Conservation (phyloP, 2,797 vertebrate genomes). For the Enteromius paludinosus region DNA sequence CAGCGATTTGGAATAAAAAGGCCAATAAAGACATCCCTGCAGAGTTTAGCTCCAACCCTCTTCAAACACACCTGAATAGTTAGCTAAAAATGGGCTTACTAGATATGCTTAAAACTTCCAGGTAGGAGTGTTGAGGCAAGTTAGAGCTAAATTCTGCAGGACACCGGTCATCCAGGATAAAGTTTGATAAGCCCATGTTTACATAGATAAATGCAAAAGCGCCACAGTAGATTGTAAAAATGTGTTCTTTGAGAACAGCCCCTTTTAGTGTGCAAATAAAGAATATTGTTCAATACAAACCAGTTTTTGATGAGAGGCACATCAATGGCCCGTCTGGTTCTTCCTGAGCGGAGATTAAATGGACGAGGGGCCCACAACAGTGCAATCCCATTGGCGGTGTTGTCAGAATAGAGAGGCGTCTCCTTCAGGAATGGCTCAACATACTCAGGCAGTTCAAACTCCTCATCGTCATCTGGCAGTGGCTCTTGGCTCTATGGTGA, state of each 20-base stretch:
- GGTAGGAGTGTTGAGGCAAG: not conserved
- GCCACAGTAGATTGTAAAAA: not conserved
- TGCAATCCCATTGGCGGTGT: constrained; percentile 98
- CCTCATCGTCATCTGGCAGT: constrained; percentile 95
- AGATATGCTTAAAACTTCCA: not conserved
- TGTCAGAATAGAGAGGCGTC: constrained; percentile 95
- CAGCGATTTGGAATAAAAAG: too few relatives aligned
- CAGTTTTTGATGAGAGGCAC: constrained; percentile 99
- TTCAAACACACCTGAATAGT: too few relatives aligned
- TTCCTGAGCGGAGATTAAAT: constrained; percentile 95
- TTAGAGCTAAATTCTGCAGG: not conserved
- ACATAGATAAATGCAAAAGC: not conserved
- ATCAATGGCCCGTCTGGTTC: constrained; percentile 94
- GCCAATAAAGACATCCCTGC: not conserved
- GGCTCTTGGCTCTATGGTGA: constrained; percentile 92
- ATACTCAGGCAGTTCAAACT: constrained; percentile 97
- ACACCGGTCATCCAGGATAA: not conserved
- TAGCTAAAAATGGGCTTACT: not conserved
- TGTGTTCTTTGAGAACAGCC: not conserved
- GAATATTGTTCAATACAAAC: constrained; percentile 70
- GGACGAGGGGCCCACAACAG: constrained; percentile 96
- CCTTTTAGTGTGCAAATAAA: not conserved
- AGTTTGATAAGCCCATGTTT: not conserved
- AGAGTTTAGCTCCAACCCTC: not conserved
- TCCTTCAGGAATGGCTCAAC: constrained; percentile 98